Evolutionary conservation across 37 sponge, comb jelly and placozoan genomes (phyloP).

Genomic region (Beroe forskalii): DNA sequence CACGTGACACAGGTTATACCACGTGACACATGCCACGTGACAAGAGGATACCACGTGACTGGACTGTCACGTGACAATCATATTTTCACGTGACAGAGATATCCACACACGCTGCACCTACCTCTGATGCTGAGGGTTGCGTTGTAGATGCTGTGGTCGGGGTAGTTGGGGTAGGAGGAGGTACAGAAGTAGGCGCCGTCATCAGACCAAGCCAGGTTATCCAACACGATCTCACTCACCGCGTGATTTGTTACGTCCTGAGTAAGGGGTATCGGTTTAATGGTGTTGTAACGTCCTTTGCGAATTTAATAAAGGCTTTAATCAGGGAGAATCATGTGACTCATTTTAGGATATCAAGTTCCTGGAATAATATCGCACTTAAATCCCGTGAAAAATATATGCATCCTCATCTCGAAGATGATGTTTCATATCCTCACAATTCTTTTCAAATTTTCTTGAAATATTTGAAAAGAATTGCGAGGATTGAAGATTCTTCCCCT

Average conservation of each 20-base stretch:
- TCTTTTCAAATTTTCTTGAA: too few relatives aligned
- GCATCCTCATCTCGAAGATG: too few relatives aligned
- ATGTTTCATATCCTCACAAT: too few relatives aligned
- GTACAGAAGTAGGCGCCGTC: constrained; percentile 60
- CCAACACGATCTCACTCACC: not conserved
- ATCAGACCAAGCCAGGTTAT: constrained; percentile 30
- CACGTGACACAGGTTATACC: not conserved
- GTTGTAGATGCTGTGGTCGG: constrained; percentile 45
- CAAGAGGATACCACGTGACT: not conserved
- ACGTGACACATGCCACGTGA: not conserved
- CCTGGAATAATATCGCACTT: too few relatives aligned
- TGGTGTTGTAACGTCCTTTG: too few relatives aligned
- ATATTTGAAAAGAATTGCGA: too few relatives aligned
- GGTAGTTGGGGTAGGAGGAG: constrained; percentile 25
- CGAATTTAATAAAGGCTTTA: too few relatives aligned
- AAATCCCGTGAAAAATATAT: too few relatives aligned
- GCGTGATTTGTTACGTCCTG: not conserved
- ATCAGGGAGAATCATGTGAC: too few relatives aligned
- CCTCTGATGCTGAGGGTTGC: constrained; percentile 59
- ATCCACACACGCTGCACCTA: not conserved
- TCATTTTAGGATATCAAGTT: too few relatives aligned
- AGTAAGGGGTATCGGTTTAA: not conserved
- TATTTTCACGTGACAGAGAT: too few relatives aligned
- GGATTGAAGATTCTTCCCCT: too few relatives aligned
- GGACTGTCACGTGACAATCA: not conserved